Conservation (phyloP, 2,797 vertebrate genomes). For the Chrosomus eos region DNA sequence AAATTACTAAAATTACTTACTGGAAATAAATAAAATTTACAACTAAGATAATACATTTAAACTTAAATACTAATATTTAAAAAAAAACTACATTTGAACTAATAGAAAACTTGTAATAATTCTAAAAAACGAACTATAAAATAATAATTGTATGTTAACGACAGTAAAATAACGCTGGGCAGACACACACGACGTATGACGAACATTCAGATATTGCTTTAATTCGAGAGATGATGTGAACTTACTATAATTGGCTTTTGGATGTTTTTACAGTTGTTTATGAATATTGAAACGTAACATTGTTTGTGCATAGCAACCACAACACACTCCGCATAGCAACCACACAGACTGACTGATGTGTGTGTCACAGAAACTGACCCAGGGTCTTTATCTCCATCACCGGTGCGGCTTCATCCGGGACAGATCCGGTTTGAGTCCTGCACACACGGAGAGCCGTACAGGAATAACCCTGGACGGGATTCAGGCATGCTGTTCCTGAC, state of each 20-base stretch:
- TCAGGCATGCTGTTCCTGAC: constrained; percentile 16
- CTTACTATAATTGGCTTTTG: too few species aligned
- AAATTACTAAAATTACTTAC: too few species aligned
- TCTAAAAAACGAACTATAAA: background rate
- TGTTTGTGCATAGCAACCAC: too few species aligned
- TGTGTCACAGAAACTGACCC: too few species aligned
- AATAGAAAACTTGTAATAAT: background rate
- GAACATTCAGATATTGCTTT: too few species aligned
- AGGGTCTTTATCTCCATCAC: constrained; percentile 57
- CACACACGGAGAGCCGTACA: constrained; percentile 68
- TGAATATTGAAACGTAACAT: too few species aligned
- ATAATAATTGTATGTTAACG: background rate
- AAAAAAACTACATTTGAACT: too few species aligned
- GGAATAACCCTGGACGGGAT: constrained; percentile 34
- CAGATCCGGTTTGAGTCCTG: constrained; percentile 70
- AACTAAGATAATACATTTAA: too few species aligned
- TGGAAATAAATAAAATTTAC: too few species aligned
- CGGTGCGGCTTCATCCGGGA: constrained; percentile 63
- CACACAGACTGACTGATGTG: too few species aligned
- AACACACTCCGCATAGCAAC: too few species aligned
- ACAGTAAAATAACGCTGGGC: background rate
- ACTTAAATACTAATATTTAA: background rate
- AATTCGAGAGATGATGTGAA: background rate
- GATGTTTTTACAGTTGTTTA: too few species aligned
- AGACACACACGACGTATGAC: background rate